phyloP scores from a whole-genome alignment of 2,797 vertebrate species.

The Gadopsis marmoratus region DNA sequence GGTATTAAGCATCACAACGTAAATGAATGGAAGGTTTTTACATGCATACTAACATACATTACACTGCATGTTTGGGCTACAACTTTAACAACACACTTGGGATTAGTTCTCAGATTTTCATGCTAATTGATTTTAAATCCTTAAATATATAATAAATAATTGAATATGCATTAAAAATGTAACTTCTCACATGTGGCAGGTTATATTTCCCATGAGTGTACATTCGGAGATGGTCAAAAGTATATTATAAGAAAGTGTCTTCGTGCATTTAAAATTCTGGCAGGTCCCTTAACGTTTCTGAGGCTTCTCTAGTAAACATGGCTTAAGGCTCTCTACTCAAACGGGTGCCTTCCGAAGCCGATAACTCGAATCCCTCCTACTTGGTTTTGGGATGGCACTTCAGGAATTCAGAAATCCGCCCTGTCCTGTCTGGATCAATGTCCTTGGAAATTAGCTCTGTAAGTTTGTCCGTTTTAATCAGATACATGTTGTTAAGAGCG shows the following conservation, averaged over 20 bases:
- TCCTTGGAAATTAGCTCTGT: neutral
- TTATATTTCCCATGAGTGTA: neutral
- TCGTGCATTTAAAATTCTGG: neutral
- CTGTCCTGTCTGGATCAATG: constrained; percentile 8
- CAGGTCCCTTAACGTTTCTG: neutral
- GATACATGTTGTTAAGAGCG: neutral
- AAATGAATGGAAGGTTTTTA: neutral
- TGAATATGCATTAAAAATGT: neutral
- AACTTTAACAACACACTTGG: neutral
- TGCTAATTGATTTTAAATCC: neutral
- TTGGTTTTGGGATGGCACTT: neutral
- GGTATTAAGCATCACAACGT: neutral
- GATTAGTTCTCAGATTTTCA: neutral
- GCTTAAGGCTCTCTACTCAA: neutral
- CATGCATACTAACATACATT: neutral
- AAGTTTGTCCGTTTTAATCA: neutral
- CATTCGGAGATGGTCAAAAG: neutral
- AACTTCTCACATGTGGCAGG: neutral
- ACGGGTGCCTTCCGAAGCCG: constrained; percentile 49
- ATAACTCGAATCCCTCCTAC: constrained; percentile 3
- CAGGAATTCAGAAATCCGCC: constrained; percentile 21
- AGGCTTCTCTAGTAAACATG: constrained; percentile 16
- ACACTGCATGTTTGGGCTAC: neutral
- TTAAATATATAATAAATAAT: neutral
- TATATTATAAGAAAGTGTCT: neutral